These are phyloP conservation scores for Lycodopsis pacificus DNA, from an alignment of 2,797 vertebrate genomes.

Conservation along the genomic window DNA sequence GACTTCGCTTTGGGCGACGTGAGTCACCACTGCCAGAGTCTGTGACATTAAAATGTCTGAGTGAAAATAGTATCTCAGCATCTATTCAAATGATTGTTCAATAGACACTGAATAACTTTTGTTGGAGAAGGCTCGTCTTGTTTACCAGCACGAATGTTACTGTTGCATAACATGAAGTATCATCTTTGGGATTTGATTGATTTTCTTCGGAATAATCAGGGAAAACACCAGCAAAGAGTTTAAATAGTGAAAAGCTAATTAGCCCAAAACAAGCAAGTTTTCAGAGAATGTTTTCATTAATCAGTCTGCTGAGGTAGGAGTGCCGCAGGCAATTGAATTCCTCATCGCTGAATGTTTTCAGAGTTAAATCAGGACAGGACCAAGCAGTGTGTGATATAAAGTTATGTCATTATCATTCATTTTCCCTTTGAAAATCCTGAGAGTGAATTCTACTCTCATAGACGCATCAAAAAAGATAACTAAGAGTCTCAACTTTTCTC, in stretches of 20 bases:
- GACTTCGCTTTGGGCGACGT: slow-evolving; percentile 5
- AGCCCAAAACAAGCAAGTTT: slow-evolving; percentile 22
- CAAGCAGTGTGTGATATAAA: not conserved
- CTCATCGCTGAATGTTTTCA: slow-evolving; percentile 16
- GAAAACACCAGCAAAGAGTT: slow-evolving; percentile 1
- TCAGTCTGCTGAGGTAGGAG: slow-evolving; percentile 5
- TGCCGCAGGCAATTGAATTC: slow-evolving; percentile 29
- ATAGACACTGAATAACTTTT: not conserved
- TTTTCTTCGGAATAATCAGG: slow-evolving; percentile 26
- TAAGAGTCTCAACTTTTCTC: not conserved
- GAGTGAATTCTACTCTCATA: not conserved
- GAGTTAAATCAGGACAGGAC: slow-evolving; percentile 22
- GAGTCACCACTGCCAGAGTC: not conserved
- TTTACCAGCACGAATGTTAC: slow-evolving; percentile 10
- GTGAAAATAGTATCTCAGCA: not conserved
- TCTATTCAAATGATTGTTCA: slow-evolving; percentile 3
- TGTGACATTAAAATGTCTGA: slow-evolving; percentile 1
- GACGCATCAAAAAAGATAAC: not conserved
- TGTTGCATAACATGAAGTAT: slow-evolving; percentile 2
- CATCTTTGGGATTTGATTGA: slow-evolving; percentile 27
- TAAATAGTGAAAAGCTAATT: slow-evolving; percentile 32
- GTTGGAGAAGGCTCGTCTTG: slow-evolving; percentile 24
- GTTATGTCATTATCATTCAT: not conserved
- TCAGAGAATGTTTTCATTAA: slow-evolving; percentile 21
- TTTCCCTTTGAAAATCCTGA: not conserved